Conservation (phyloP, 2,797 vertebrate species). For the Glyptemys insculpta region DNA sequence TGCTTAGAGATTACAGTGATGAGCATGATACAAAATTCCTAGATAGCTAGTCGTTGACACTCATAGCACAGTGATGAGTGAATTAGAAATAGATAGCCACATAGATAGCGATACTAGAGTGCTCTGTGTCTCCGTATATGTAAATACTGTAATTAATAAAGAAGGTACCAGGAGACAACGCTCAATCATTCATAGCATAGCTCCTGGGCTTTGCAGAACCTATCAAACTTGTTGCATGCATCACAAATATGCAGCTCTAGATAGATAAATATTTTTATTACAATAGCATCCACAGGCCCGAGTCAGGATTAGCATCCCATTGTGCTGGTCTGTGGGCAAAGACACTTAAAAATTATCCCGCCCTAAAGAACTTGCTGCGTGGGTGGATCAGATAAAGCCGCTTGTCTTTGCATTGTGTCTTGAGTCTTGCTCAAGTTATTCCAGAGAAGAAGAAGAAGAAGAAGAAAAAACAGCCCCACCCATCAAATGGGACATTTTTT, state of each 20-base stretch:
- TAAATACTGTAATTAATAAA: background rate
- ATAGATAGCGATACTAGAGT: background rate
- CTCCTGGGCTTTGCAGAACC: background rate
- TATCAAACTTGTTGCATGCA: background rate
- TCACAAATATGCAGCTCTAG: background rate
- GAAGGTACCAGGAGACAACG: slow-evolving; percentile 62
- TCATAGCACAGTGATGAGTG: background rate
- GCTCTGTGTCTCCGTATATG: accelerated
- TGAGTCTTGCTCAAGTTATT: background rate
- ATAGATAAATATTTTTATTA: background rate
- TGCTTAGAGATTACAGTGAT: accelerated
- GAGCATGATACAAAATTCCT: background rate
- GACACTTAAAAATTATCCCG: background rate
- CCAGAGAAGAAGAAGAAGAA: background rate
- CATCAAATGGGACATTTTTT: background rate
- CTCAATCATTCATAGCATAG: slow-evolving; percentile 43
- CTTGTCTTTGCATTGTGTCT: background rate
- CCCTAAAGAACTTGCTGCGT: background rate
- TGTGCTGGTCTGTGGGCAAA: background rate
- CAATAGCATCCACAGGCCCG: background rate
- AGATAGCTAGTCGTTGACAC: background rate
- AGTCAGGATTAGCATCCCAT: too few relatives aligned
- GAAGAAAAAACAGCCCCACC: background rate
- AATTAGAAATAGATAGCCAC: background rate
- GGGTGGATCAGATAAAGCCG: background rate